Evolutionary conservation across 2,888 invertebrate species (phyloP).

Genomic region (Catocala fraxini): DNA sequence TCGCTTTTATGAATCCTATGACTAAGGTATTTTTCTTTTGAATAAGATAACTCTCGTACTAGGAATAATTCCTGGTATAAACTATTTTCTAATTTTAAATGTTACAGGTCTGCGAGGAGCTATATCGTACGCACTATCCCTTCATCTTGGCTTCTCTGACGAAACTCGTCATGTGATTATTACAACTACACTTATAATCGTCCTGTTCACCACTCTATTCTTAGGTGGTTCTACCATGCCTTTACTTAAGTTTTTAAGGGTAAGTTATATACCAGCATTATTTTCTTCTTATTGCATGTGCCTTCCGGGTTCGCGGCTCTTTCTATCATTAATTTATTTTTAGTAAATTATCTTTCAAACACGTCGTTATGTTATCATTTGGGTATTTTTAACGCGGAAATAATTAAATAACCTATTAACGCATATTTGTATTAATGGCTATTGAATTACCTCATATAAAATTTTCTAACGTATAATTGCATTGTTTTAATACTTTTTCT

Average conservation of each 20-base stretch:
- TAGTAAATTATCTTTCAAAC: too few species aligned
- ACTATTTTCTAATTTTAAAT: not conserved
- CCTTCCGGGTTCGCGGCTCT: not conserved
- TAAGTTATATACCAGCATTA: constrained; percentile 61
- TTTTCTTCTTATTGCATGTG: not conserved
- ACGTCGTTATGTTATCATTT: too few species aligned
- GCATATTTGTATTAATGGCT: too few species aligned
- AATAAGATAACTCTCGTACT: too few species aligned
- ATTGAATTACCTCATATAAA: too few species aligned
- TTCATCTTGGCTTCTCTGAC: constrained; percentile 97
- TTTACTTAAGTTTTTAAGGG: constrained; percentile 96
- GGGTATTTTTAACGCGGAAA: too few species aligned
- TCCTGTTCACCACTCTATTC: constrained; percentile 97
- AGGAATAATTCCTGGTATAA: too few species aligned
- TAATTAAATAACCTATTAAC: too few species aligned
- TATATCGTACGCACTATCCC: constrained; percentile 98
- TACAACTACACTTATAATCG: constrained; percentile 99
- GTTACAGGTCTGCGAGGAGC: constrained; percentile 95
- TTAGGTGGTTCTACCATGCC: constrained; percentile 99
- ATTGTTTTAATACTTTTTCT: not conserved
- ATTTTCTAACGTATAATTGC: too few species aligned
- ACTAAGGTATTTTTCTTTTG: too few species aligned
- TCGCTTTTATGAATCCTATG: too few species aligned
- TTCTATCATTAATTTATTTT: too few species aligned
- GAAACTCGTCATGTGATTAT: constrained; percentile 98